These are phyloP conservation scores for Anseranas semipalmata DNA, from an alignment of 2,113 vertebrate species.

Conservation along the genomic window DNA sequence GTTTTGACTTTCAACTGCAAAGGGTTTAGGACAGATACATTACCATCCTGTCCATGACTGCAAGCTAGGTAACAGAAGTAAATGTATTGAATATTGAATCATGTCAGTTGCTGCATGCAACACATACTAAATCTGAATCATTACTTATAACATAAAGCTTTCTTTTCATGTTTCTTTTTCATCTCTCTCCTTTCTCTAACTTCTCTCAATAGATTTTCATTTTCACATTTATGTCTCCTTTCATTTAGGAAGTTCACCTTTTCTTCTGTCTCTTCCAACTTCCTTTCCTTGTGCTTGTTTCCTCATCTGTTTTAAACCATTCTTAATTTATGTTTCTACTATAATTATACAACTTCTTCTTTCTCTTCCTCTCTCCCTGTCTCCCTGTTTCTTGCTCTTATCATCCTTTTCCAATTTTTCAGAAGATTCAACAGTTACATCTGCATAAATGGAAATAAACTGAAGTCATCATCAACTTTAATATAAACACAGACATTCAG, in stretches of 20 bases:
- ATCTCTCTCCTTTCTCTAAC: background rate
- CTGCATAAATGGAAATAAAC: background rate
- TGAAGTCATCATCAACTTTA: background rate
- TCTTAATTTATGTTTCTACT: background rate
- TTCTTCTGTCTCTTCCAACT: background rate
- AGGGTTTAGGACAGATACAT: background rate
- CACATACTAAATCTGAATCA: background rate
- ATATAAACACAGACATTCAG: background rate
- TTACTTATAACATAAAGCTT: background rate
- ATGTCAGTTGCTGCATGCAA: background rate
- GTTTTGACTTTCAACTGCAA: background rate
- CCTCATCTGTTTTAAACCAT: background rate
- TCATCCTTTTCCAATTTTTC: background rate
- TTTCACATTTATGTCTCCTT: background rate
- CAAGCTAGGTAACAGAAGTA: background rate
- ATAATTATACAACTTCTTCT: background rate
- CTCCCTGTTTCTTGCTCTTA: background rate
- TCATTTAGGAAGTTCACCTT: background rate
- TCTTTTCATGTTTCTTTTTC: background rate
- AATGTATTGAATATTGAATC: background rate
- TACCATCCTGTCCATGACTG: background rate
- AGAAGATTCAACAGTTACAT: background rate
- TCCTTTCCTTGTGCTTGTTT: background rate
- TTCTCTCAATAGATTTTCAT: background rate
- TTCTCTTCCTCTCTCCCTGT: background rate